These are phyloP conservation scores for Sacculina carcini DNA, from an alignment of 2,888 invertebrate genomes.

Conservation along the genomic window DNA sequence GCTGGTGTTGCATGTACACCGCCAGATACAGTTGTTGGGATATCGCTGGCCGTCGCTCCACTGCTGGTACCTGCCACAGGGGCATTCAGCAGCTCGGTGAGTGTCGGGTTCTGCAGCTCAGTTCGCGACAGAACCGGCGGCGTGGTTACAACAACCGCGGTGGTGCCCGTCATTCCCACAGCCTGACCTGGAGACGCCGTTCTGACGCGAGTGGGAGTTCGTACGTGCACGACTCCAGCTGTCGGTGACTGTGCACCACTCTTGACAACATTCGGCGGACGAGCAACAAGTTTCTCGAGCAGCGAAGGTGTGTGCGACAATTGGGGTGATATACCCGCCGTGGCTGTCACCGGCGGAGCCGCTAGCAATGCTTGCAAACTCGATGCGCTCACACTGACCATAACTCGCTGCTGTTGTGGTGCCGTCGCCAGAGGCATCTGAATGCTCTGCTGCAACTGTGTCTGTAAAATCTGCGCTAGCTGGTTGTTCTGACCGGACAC, in stretches of 20 bases:
- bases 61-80: neutral
- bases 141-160: neutral
- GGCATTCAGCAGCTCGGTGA: neutral
- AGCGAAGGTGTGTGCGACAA: no score
- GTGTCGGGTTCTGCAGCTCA: neutral
- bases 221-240: no score
- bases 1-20: no score
- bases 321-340: no score
- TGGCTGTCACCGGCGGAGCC: neutral
- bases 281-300: neutral
- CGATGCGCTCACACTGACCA: neutral
- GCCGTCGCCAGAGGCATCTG: neutral
- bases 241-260: no score
- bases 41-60: neutral
- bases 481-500: neutral
- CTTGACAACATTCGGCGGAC: no score
- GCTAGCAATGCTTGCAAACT: neutral
- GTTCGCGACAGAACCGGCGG: neutral
- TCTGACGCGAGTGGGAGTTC: no score
- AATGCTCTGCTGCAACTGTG: constrained; percentile 1
- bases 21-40: no score
- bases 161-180: neutral
- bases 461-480: neutral
- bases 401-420: neutral
- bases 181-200: neutral